These are phyloP conservation scores for Pristionchus entomophagus DNA, from an alignment of 2,888 invertebrate genomes.

Conservation along the genomic window DNA sequence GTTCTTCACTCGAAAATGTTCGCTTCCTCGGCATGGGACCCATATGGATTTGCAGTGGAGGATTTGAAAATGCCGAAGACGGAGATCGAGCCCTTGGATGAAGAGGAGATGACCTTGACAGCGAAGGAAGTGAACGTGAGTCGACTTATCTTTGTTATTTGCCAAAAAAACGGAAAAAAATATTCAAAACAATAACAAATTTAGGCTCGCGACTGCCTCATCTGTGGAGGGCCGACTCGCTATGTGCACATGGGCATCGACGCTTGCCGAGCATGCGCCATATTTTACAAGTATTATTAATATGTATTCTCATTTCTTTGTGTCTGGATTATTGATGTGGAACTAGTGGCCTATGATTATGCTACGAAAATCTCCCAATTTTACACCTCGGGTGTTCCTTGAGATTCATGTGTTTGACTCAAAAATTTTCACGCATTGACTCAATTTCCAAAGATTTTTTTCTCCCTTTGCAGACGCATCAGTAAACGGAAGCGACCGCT, in stretches of 20 bases:
- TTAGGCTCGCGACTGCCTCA: not conserved
- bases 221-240: slow-evolving; percentile 18
- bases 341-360: no score
- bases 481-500: slow-evolving; percentile 5
- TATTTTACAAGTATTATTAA: slow-evolving; percentile 1
- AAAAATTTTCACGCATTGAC: no score
- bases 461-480: not conserved
- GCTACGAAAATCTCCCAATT: no score
- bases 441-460: no score
- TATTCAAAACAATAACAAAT: not conserved
- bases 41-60: no score
- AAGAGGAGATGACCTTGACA: not conserved
- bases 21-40: no score
- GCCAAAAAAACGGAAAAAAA: not conserved
- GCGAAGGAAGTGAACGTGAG: not conserved
- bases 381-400: no score
- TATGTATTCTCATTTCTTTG: not conserved
- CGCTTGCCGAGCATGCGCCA: slow-evolving; percentile 14
- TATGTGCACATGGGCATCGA: slow-evolving; percentile 38
- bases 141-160: not conserved
- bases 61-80: not conserved
- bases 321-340: no score
- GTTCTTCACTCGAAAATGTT: not conserved
- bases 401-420: no score
- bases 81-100: not conserved